phyloP scores from a whole-genome alignment of 2,113 vertebrate genomes.

The Corythornis madagascariensis region DNA sequence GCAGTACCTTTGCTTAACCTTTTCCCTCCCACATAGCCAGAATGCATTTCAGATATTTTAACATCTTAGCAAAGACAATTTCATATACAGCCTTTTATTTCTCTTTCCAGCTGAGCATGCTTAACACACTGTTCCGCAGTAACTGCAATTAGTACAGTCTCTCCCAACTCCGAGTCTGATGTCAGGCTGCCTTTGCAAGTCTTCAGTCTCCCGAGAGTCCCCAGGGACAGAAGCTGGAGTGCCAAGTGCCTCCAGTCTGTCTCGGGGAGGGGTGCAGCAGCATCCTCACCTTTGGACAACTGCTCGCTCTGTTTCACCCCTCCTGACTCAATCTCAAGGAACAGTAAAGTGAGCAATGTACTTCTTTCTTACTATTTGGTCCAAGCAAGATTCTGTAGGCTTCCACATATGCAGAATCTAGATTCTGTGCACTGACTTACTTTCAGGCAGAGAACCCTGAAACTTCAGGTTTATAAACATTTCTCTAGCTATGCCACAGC shows the following conservation, averaged over 20 bases:
- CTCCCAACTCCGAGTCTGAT: not conserved
- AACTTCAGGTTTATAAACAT: not conserved
- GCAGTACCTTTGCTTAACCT: constrained; percentile 70
- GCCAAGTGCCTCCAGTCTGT: not conserved
- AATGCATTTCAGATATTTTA: not conserved
- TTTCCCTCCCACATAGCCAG: constrained; percentile 43
- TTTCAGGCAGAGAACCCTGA: not conserved
- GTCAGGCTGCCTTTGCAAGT: not conserved
- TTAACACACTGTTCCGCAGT: not conserved
- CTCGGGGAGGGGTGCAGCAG: not conserved
- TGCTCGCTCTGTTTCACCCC: not conserved
- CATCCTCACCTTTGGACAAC: constrained; percentile 37
- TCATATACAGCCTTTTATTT: not conserved
- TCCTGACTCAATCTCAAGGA: constrained; percentile 30
- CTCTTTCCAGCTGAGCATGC: not conserved
- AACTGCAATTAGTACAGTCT: not conserved
- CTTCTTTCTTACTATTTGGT: not conserved
- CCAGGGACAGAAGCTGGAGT: not conserved
- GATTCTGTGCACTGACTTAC: not conserved
- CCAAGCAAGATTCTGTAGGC: not conserved
- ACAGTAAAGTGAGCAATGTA: not conserved
- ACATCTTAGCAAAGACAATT: not conserved
- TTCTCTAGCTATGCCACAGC: not conserved
- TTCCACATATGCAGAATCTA: not conserved
- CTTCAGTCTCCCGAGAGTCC: not conserved